A percentile compares a stretch with the other conserved stretches of the same genome.
phyloP scores from a whole-genome alignment of 23 tunicate species.

The Botrylloides violaceus region DNA sequence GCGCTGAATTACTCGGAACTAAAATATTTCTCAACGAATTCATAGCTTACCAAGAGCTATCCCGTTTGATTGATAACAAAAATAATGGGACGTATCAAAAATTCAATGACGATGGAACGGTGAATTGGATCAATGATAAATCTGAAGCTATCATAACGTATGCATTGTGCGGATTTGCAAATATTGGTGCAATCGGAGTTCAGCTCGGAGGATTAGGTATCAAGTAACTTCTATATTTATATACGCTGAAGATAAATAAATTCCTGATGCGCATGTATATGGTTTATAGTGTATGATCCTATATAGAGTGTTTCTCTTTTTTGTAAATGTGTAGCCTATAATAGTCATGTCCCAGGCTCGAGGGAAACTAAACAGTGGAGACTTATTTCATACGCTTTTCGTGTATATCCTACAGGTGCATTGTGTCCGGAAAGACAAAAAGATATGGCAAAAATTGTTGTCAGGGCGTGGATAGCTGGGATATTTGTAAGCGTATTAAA shows the following conservation, averaged over 20 bases:
- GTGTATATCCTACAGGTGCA: conserved; percentile 40
- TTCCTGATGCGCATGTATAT: too few species aligned
- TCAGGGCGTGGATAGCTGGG: conserved; percentile 69
- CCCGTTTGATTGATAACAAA: conserved; percentile 32
- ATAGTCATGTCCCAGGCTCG: too few species aligned
- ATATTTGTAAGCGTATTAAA: conserved; percentile 84
- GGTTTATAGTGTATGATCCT: too few species aligned
- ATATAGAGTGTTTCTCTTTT: too few species aligned
- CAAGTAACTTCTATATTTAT: too few species aligned
- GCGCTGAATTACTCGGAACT: conserved; percentile 80
- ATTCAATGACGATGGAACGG: conserved; percentile 24
- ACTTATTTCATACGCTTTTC: too few species aligned
- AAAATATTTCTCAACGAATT: conserved; percentile 87
- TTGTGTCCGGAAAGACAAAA: conserved; percentile 85
- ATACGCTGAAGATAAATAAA: too few species aligned
- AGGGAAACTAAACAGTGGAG: too few species aligned
- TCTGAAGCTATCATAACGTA: conserved; percentile 92
- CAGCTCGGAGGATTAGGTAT: conserved; percentile 86
- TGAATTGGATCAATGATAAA: conserved; percentile 65
- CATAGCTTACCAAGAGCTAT: conserved; percentile 68
- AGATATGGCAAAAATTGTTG: conserved; percentile 86
- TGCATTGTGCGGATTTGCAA: conserved; percentile 95
- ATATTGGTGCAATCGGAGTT: conserved; percentile 78
- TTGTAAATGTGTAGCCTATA: too few species aligned
- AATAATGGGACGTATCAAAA: conserved; percentile 49